phyloP scores from a whole-genome alignment of 2,888 invertebrate genomes.

The Drosophila falleni region DNA sequence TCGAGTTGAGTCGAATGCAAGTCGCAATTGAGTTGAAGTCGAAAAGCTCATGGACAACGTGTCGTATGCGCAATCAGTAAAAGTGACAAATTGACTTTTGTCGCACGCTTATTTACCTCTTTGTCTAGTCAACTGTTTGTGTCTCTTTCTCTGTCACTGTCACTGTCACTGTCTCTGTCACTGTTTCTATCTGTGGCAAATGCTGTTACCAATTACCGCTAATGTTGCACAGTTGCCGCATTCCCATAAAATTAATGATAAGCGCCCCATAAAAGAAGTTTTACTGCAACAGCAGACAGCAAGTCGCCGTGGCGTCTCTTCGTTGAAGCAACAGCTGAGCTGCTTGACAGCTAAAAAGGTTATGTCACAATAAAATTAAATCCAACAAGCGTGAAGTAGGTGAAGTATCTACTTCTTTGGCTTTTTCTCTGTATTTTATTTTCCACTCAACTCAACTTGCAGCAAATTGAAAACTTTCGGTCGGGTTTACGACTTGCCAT shows the following conservation, averaged over 20 bases:
- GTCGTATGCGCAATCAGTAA: conserved; percentile 55
- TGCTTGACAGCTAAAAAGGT: conserved; percentile 58
- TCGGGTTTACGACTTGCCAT: conserved; percentile 58
- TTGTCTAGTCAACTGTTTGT: conserved; percentile 23
- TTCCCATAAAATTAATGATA: conserved; percentile 81
- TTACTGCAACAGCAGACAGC: conserved; percentile 62
- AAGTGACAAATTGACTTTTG: conserved; percentile 69
- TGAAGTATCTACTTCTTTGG: conserved; percentile 37
- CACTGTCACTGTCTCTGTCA: conserved; percentile 1
- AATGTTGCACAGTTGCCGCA: conserved; percentile 79
- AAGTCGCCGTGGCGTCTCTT: conserved; percentile 8
- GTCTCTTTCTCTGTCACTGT: conserved; percentile 5
- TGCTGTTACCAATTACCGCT: conserved; percentile 77
- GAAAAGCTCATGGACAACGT: conserved; percentile 15
- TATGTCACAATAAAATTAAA: conserved; percentile 80
- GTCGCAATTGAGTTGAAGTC: conserved; percentile 3
- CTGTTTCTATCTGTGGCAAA: conserved; percentile 21
- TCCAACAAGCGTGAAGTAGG: conserved; percentile 79
- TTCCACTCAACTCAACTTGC: conserved; percentile 7
- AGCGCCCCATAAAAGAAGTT: conserved; percentile 79
- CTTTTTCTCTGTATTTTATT: not conserved
- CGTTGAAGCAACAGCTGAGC: conserved; percentile 55
- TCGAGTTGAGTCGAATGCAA: not conserved
- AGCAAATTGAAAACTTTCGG: conserved; percentile 72
- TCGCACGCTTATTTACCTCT: conserved; percentile 24